Base-by-base conservation (phyloP, 2,888 invertebrate species). In the Apotomis turbidana region DNA sequence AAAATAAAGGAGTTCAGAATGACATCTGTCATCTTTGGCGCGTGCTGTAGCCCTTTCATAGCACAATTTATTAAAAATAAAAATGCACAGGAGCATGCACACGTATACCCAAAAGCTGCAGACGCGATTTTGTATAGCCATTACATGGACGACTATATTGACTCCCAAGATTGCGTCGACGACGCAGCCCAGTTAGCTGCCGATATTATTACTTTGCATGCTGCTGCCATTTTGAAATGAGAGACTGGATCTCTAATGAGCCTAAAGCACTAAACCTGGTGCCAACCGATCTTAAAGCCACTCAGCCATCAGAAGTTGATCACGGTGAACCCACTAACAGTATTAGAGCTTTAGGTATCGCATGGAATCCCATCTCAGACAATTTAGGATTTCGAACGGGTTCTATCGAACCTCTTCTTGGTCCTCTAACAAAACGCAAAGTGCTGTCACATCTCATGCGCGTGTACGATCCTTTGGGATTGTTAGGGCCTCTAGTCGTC, bases 51-150 rank as follows among this genome's bases (percentile, higher is more conserved):
- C 6, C 81, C 79, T 0, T 78, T 78, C 63, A 77, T 76, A 10
- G 83, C 80, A 0, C 46, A 67, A 27, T 74, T 78, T 55, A 78
- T 78, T 58, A 70, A 82, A 0, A 83, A 81, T 67, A 79, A 83
- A 52, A 44, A 70, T 4, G 84, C 82, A 36, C 49, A 36, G 27
- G 51, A 62, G 12, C 51, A 52, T n/a, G 12, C 38, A 3, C 27
- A 51, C 5, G 9, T n/a, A 6, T 27, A 61, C n/a, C 46, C 60
- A 15, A 44, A 61, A 61, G 46, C 60, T 10, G 60, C 13, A 8
- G 60, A 61, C 60, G 46, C 46, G 12, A 46, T 61, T 61, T 61
- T 61, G 60, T 61, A 15, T 10, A 61, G 46, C 5, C 60, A 61
- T 9, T 61, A 61, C 13, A 61, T 61, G 60, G 60, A 61, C 41